Evolutionary conservation across 2,888 invertebrate genomes (phyloP), one percentile per base, ranked within the genome.

Genomic region (Stenoptilia bipunctidactyla): DNA sequence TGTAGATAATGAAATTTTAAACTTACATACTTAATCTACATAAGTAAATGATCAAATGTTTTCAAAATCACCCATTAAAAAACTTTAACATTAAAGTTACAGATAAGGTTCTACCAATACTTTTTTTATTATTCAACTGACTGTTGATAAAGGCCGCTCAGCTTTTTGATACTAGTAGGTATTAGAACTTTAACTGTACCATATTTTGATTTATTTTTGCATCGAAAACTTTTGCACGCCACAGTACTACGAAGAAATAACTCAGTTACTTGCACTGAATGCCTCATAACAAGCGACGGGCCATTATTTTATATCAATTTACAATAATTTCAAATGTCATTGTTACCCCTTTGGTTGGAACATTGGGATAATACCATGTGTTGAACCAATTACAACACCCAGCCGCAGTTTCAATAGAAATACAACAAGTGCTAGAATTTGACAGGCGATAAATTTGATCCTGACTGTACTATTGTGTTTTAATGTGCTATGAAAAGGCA

Each of bases 401-500:
- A 58, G 63, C 47, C 52, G 51, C 55, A 63, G 66, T 66, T 64
- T 68, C 68, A 55, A 69, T 60, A 53, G 56, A 51, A 50, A 10
- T 20, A 54, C 52, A 66, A 74, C 74, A 75, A 79, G 74, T 77
- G 75, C 50, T 53, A 56, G 60, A 65, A 69, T 75, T 71, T 79
- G 75, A 76, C 79, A 79, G 68, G 70, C 66, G 64, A 79, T 77
- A 77, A 80, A 82, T 80, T 76, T 56, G 66, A 75, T 79, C 75
- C 66, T 51, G 55, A 61, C 56, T 54, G 47, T 40, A 47, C 56
- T 53, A 59, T 66, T 75, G 70, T 74, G 63, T 66, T 52, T 56
- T 53, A 55, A 61, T 63, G 70, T 63, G 52, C 61, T 57, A 59
- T 67, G 66, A 70, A 73, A 77, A 75, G 51, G 64, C 64, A 62